Evolutionary conservation across 2,888 invertebrate genomes (phyloP), one percentile per base, ranked within the genome.

Genomic region (Parasteatoda lunata): DNA sequence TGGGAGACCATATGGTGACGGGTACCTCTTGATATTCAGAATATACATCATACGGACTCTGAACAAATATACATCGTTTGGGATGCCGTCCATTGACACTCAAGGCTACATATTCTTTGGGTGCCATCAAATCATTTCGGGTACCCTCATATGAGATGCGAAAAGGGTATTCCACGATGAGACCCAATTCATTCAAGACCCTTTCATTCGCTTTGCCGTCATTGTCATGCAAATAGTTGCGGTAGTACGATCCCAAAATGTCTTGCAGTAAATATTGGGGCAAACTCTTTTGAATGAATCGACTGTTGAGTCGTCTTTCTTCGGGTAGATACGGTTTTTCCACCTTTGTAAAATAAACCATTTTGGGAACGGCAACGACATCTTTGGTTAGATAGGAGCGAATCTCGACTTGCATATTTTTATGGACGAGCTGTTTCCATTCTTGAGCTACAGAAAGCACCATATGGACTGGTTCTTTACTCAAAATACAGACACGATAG

Each of bases 121-220:
- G 54, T 54, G 3, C 13, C 54, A 13, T 54, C 9, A 13, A 54
- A 54, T 8, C 8, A 3, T 54, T 8, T 54, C 54, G 54, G 13
- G 9, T 54, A 54, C 54, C 54, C 8, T 54, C 54, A 13, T 54
- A 54, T 30, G 4, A 51, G 49, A 52, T n/a, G 3, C 59, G 59
- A 30, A 73, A 13, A 9, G 73, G 73, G 54, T 59, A 73, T 47
- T 73, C 73, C 0, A 73, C 30, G 4, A 73, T 47, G 6, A 73
- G 54, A 13, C 73, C 73, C 30, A 73, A 11, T 11, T 30, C 9
- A 5, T 73, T 52, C 45, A 59, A 45, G 4, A 5, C 11, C 4
- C 15, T 7, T 9, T 59, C 73, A 0, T 5, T 8, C 9, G 49
- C 51, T 4, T 6, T 54, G 3, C 9, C 8, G 1, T 54, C 54